phyloP scores from a whole-genome alignment of 2,888 invertebrate species.

The Ditula angustiorana region DNA sequence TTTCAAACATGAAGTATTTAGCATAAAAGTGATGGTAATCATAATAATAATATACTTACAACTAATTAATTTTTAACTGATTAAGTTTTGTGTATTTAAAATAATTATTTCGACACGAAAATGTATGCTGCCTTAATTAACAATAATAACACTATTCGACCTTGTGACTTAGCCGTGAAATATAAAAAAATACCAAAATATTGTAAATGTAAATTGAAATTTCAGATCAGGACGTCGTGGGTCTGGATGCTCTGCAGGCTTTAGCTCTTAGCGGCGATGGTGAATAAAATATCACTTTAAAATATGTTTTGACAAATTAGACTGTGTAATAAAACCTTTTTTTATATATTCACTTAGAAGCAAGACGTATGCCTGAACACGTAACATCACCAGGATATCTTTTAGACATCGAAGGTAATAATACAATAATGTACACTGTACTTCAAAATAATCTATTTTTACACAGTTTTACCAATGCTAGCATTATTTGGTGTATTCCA shows the following conservation, averaged over 20 bases:
- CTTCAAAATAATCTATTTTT: no score
- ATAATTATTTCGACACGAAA: no score
- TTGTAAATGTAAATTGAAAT: slow-evolving; percentile 37
- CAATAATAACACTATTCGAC: no score
- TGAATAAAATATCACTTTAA: slow-evolving; percentile 43
- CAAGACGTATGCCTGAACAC: background rate
- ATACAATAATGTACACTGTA: no score
- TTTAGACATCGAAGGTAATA: background rate
- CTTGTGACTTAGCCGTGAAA: no score
- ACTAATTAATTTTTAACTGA: slow-evolving; percentile 4
- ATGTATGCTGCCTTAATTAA: no score
- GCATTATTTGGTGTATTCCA: background rate
- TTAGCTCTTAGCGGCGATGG: slow-evolving; percentile 65
- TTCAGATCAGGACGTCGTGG: slow-evolving; percentile 62
- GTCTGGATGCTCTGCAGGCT: slow-evolving; percentile 70
- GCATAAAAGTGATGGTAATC: background rate
- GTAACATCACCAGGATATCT: background rate
- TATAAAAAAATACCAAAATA: no score
- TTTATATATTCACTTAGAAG: slow-evolving; percentile 1
- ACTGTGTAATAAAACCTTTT: no score
- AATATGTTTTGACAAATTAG: no score
- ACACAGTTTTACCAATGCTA: no score
- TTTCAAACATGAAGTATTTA: no score
- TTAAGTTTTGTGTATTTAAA: no score
- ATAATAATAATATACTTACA: slow-evolving; percentile 1